Evolutionary conservation across 2,113 vertebrate genomes (phyloP).

Genomic region (Melanerpes aurifrons): DNA sequence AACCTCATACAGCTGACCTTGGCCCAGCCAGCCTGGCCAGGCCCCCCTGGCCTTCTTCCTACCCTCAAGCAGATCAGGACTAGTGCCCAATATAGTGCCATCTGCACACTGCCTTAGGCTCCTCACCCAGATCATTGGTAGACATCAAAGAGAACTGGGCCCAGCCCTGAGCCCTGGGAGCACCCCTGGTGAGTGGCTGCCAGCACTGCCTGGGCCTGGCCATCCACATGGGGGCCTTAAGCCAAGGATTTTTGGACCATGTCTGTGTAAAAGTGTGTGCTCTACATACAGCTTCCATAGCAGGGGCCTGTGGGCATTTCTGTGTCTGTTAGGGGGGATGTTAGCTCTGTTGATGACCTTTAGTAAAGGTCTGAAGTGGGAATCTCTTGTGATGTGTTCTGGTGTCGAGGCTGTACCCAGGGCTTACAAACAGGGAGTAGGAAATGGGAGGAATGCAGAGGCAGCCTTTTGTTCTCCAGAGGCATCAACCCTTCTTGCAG

Average conservation of each 20-base stretch:
- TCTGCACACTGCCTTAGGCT: no score
- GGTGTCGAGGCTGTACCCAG: not conserved
- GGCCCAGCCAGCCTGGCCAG: no score
- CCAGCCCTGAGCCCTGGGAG: no score
- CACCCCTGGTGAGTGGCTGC: no score
- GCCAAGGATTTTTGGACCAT: not conserved
- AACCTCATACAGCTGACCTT: no score
- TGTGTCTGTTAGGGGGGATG: not conserved
- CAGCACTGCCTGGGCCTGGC: not conserved
- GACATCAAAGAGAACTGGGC: no score
- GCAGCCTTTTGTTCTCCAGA: not conserved
- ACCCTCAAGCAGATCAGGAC: no score
- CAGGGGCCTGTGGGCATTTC: not conserved
- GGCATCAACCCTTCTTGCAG: not conserved
- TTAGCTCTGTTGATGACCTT: not conserved
- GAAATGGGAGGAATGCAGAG: not conserved
- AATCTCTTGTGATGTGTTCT: not conserved
- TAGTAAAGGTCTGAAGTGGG: not conserved
- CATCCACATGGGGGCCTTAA: not conserved
- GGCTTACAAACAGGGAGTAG: not conserved
- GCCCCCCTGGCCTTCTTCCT: no score
- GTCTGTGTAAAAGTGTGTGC: not conserved
- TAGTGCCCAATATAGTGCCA: no score
- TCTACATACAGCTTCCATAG: not conserved
- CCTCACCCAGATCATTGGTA: no score